Percentiles rank a stretch among this genome's conserved stretches.
Conservation (phyloP, 2,888 invertebrate genomes). For the Cryptocephalus primarius region DNA sequence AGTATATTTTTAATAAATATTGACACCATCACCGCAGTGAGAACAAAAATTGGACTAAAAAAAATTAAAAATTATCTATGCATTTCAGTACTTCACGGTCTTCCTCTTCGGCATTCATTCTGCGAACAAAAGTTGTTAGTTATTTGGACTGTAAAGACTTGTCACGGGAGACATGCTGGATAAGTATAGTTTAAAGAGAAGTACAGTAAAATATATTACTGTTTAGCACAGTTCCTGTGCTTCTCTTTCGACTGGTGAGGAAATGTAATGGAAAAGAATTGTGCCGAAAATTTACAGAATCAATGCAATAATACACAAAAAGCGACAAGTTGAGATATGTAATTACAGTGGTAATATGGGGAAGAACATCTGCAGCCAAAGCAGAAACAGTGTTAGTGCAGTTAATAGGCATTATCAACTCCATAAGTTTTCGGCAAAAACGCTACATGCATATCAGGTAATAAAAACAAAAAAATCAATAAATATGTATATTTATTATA, state of each 20-base stretch:
- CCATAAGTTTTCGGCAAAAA: slow-evolving; percentile 21
- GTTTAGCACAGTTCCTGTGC: background rate
- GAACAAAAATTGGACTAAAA: background rate
- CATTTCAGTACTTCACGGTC: slow-evolving; percentile 7
- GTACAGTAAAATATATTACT: no score
- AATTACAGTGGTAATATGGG: background rate
- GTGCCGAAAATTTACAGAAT: no score
- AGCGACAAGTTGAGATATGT: no score
- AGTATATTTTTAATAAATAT: background rate
- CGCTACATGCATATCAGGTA: background rate
- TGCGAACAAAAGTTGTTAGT: slow-evolving; percentile 3
- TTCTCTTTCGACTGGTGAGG: background rate
- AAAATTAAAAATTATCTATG: slow-evolving; percentile 4
- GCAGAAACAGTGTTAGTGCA: slow-evolving; percentile 8
- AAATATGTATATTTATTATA: slow-evolving; percentile 20
- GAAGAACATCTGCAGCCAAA: slow-evolving; percentile 5
- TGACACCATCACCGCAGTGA: background rate
- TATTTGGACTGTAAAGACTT: no score
- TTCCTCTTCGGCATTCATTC: slow-evolving; percentile 7
- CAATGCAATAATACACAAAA: no score
- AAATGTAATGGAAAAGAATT: background rate
- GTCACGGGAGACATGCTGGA: no score
- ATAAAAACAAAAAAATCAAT: slow-evolving; percentile 6
- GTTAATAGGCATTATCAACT: slow-evolving; percentile 27
- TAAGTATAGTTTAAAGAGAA: no score